Percentiles rank a stretch among this genome's conserved stretches.
phyloP scores from a whole-genome alignment of 2,888 invertebrate species.

The Dryobota labecula region DNA sequence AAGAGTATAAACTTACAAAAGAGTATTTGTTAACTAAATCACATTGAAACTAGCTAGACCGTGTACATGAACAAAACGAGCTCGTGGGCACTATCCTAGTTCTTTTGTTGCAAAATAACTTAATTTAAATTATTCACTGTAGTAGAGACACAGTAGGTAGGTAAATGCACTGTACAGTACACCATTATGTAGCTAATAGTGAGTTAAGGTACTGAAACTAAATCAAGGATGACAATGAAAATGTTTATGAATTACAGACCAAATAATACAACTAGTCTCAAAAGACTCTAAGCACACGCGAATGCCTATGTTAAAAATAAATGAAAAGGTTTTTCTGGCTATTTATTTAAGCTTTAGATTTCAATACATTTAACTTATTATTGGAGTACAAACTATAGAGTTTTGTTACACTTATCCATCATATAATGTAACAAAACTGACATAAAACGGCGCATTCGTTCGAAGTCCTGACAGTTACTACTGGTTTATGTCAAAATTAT shows the following conservation, averaged over 20 bases:
- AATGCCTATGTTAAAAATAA: neutral
- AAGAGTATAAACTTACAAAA: slow-evolving; percentile 52
- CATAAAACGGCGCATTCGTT: slow-evolving; percentile 83
- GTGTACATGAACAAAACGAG: slow-evolving; percentile 62
- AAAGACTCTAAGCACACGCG: neutral
- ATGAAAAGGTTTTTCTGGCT: too few relatives aligned
- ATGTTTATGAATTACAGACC: neutral
- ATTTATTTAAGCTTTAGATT: neutral
- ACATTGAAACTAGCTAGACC: slow-evolving; percentile 74
- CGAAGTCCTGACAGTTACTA: slow-evolving; percentile 83
- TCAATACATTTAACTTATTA: neutral
- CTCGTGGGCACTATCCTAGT: slow-evolving; percentile 48
- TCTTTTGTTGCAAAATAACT: slow-evolving; percentile 59
- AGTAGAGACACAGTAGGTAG: neutral
- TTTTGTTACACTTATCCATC: slow-evolving; percentile 75
- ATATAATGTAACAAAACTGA: slow-evolving; percentile 78
- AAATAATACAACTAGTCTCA: neutral
- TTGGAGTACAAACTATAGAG: neutral
- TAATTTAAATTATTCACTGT: slow-evolving; percentile 46
- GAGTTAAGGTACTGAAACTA: neutral
- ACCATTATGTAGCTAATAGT: neutral
- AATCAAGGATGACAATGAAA: neutral
- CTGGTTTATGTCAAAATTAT: slow-evolving; percentile 90
- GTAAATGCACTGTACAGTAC: neutral
- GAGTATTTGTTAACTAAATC: slow-evolving; percentile 67